phyloP scores from a whole-genome alignment of 2,113 vertebrate species.

The Ochotona princeps region DNA sequence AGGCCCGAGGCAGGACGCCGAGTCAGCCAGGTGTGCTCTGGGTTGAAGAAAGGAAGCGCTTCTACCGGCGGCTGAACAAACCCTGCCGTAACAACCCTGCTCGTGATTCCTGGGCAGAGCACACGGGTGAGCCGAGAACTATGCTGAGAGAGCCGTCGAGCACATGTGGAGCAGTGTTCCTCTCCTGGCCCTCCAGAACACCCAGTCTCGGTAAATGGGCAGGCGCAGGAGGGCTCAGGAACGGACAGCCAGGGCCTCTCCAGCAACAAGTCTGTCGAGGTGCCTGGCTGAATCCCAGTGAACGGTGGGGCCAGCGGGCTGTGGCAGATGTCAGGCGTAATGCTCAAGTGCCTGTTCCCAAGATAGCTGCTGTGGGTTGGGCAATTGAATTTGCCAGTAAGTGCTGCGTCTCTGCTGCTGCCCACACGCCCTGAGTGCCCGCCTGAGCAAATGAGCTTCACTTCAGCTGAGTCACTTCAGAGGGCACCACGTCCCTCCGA shows the following conservation, averaged over 20 bases:
- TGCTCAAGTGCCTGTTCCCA: neutral
- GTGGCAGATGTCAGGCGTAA: neutral
- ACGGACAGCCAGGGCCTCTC: neutral
- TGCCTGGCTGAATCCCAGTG: neutral
- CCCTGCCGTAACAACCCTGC: no score
- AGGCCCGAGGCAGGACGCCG: neutral
- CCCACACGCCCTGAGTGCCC: neutral
- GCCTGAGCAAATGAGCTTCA: neutral
- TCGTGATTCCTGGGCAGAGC: neutral
- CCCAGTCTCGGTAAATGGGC: neutral
- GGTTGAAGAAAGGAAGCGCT: neutral
- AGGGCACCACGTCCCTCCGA: neutral
- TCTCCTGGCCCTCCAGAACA: neutral
- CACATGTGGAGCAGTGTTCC: neutral
- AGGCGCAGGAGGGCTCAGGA: neutral
- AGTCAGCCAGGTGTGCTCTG: neutral
- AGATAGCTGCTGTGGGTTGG: slow-evolving; percentile 54
- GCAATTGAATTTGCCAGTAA: slow-evolving; percentile 69
- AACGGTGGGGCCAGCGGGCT: neutral
- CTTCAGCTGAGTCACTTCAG: slow-evolving; percentile 47
- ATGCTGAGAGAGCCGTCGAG: neutral
- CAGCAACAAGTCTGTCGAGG: neutral
- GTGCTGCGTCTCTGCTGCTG: neutral
- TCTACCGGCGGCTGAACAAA: neutral
- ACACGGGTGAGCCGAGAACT: neutral